Percentiles rank a stretch among this genome's conserved stretches.
Conservation (phyloP, 2,113 vertebrate genomes). For the Python bivittatus region DNA sequence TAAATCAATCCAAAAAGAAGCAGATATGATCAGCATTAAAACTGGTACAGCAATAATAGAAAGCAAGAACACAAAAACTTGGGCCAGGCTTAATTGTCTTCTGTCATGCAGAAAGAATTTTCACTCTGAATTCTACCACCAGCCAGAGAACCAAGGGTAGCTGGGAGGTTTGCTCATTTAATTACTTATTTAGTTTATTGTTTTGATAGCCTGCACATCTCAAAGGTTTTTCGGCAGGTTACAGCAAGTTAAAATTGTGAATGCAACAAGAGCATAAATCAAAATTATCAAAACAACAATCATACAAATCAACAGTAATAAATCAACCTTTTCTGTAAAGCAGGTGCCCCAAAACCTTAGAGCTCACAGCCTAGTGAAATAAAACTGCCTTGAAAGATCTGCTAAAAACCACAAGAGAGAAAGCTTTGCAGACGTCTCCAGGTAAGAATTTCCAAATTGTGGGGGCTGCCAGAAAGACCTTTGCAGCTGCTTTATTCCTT, state of each 20-base stretch:
- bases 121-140: neutral
- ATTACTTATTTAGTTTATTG: neutral
- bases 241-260: neutral
- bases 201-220: neutral
- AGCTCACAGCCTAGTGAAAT: neutral
- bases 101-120: neutral
- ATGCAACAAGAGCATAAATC: neutral
- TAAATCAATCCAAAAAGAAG: too few species aligned
- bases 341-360: neutral
- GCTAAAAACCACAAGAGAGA: neutral
- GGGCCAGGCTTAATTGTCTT: neutral
- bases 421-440: neutral
- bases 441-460: neutral
- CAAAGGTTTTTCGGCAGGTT: neutral
- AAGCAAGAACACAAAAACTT: neutral
- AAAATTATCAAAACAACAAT: neutral
- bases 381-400: neutral
- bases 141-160: neutral
- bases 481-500: neutral
- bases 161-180: neutral
- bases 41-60: neutral
- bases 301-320: neutral
- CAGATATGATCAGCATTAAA: neutral
- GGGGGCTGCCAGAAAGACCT: neutral
- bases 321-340: neutral